These are phyloP conservation scores for Macropus fuliginosus DNA, from an alignment of 2,797 vertebrate species.

Conservation along the genomic window DNA sequence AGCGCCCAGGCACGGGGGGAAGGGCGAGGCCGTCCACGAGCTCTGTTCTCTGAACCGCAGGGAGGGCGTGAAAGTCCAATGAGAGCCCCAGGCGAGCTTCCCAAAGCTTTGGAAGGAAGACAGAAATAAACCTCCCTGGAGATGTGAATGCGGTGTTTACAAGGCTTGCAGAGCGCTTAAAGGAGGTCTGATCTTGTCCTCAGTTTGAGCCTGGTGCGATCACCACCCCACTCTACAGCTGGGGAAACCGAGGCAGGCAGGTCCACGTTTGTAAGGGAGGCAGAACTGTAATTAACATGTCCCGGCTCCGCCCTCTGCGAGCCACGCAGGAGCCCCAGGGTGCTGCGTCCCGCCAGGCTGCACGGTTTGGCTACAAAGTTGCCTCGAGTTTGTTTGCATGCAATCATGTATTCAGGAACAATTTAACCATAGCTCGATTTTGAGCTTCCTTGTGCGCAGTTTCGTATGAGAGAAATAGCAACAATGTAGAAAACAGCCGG, in stretches of 20 bases:
- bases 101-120: neutral
- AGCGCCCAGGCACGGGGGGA: neutral
- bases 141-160: neutral
- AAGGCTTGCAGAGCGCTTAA: neutral
- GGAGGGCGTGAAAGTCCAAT: neutral
- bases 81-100: neutral
- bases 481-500: neutral
- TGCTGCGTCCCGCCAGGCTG: neutral
- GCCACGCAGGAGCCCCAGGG: too few species aligned
- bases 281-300: neutral
- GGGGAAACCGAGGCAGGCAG: neutral
- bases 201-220: rapidly evolving
- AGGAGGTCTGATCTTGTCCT: neutral
- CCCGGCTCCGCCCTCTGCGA: neutral
- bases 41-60: neutral
- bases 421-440: neutral
- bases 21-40: too few species aligned
- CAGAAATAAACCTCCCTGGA: neutral
- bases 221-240: neutral
- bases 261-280: neutral
- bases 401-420: neutral
- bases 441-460: neutral
- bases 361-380: neutral
- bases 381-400: neutral
- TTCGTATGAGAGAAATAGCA: neutral